These are phyloP conservation scores for Cephus cinctus DNA, from an alignment of 1,140 invertebrate genomes.

Conservation along the genomic window DNA sequence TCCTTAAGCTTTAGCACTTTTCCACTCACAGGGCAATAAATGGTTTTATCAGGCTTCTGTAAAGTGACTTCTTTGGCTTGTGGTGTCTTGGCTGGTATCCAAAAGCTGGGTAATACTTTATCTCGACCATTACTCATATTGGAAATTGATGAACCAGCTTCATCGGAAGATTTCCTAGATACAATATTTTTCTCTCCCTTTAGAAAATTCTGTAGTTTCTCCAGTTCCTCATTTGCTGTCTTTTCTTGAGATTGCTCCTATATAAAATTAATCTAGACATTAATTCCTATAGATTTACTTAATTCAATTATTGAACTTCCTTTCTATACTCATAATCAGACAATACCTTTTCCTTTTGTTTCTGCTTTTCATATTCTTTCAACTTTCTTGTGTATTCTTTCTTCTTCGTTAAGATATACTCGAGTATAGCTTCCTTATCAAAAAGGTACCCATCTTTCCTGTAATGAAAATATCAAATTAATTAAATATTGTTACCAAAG, in stretches of 20 bases:
- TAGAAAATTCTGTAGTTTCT: slow-evolving; percentile 74
- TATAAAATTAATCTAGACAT: slow-evolving; percentile 6
- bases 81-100: slow-evolving; percentile 94
- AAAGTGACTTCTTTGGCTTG: slow-evolving; percentile 71
- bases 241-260: slow-evolving; percentile 63
- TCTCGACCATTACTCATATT: slow-evolving; percentile 70
- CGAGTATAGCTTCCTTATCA: slow-evolving; percentile 95
- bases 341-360: slow-evolving; percentile 67
- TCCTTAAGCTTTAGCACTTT: slow-evolving; percentile 90
- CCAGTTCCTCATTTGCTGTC: slow-evolving; percentile 68
- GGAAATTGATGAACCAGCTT: slow-evolving; percentile 62
- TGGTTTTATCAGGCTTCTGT: slow-evolving; percentile 85
- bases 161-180: slow-evolving; percentile 21
- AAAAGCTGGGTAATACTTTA: slow-evolving; percentile 91
- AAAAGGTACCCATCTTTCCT: slow-evolving; percentile 92
- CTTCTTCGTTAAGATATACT: slow-evolving; percentile 96
- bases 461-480: slow-evolving; percentile 28
- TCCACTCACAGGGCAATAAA: slow-evolving; percentile 93
- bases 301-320: not conserved
- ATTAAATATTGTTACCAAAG: slow-evolving; percentile 11
- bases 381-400: slow-evolving; percentile 85
- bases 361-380: slow-evolving; percentile 92
- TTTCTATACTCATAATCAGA: not conserved
- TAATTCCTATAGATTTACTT: not conserved
- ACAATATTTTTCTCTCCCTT: slow-evolving; percentile 75